Conservation (phyloP, 2,888 invertebrate genomes). For the Dinocampus coccinellae region DNA sequence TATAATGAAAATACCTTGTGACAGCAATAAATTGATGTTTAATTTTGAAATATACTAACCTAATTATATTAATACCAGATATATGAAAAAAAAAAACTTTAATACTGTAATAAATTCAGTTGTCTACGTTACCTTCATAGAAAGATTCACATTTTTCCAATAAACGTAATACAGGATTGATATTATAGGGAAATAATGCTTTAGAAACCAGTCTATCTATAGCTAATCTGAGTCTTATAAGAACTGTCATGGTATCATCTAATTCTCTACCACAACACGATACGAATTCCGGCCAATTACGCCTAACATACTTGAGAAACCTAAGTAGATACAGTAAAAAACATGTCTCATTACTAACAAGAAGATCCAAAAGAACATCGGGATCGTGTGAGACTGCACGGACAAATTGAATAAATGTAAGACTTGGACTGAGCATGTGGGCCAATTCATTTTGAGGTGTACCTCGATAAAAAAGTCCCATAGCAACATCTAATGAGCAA, state of each 20-base stretch:
- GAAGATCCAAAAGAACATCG: slow-evolving; percentile 84
- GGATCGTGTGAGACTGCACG: slow-evolving; percentile 86
- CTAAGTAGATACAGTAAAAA: slow-evolving; percentile 87
- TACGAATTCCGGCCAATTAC: slow-evolving; percentile 87
- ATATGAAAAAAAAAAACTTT: slow-evolving; percentile 11
- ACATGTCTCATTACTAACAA: slow-evolving; percentile 92
- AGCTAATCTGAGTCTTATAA: slow-evolving; percentile 83
- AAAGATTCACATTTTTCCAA: slow-evolving; percentile 87
- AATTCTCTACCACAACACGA: slow-evolving; percentile 81
- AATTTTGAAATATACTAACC: not conserved
- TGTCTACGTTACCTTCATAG: slow-evolving; percentile 86
- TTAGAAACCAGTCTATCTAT: slow-evolving; percentile 87
- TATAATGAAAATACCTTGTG: not conserved
- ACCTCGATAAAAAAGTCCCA: slow-evolving; percentile 86
- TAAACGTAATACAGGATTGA: slow-evolving; percentile 86
- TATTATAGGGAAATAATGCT: slow-evolving; percentile 90
- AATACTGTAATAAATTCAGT: slow-evolving; percentile 70
- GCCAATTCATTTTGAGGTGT: slow-evolving; percentile 85
- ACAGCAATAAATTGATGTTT: not conserved
- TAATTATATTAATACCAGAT: not conserved
- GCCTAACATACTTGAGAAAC: slow-evolving; percentile 85
- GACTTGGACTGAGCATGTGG: slow-evolving; percentile 86
- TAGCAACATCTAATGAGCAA: slow-evolving; percentile 88
- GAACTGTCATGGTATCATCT: slow-evolving; percentile 86
- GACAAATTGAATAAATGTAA: slow-evolving; percentile 89